Base-by-base conservation (phyloP, 2,113 vertebrate genomes). In the Antechinus flavipes region DNA sequence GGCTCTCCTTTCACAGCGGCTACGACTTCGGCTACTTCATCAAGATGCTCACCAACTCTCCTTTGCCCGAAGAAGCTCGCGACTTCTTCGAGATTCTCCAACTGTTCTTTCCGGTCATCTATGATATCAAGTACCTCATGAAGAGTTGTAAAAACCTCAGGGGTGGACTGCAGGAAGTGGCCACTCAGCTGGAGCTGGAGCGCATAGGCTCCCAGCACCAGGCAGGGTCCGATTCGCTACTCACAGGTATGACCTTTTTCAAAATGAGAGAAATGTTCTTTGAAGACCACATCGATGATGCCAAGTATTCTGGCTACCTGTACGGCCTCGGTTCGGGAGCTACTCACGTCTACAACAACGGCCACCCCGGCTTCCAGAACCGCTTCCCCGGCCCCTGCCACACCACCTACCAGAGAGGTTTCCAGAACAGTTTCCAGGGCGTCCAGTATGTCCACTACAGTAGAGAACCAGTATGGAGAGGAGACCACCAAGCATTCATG, bases 201-300 rank as follows among this genome's bases (percentile, higher is more conserved):
- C 98, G 99, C 98, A 99, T 99, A 97, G 99, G 99, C 95, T 99
- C 99, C 61, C 99, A 99, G 98, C 99, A 99, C 98, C 99, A 99
- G 98, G 99, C 99, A 90, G 99, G 99, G 96, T 99, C 99, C 0
- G 99, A 99, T 98, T 99, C 99, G 76, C 98, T 99, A 95, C 99
- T 99, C 97, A 99, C 99, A 91, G 99, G 99, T 98, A 99, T 99
- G 99, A 99, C 99, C 92, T 99, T 99, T 98, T 99, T 99, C 99
- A 99, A 99, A 98, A 99, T 99, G 99, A 99, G 99, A 99, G 99
- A 99, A 99, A 99, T 99, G 99, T 99, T 99, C 98, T 99, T 99
- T 97, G 99, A 99, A 99, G 99, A 99, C 99, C 99, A 99, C 96
- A 99, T 99, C 55, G 99, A 99, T 0, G 99, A 99, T 97, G 99